Evolutionary conservation across 1,140 invertebrate genomes (phyloP).

Genomic region (Macrosteles quadrilineatus): DNA sequence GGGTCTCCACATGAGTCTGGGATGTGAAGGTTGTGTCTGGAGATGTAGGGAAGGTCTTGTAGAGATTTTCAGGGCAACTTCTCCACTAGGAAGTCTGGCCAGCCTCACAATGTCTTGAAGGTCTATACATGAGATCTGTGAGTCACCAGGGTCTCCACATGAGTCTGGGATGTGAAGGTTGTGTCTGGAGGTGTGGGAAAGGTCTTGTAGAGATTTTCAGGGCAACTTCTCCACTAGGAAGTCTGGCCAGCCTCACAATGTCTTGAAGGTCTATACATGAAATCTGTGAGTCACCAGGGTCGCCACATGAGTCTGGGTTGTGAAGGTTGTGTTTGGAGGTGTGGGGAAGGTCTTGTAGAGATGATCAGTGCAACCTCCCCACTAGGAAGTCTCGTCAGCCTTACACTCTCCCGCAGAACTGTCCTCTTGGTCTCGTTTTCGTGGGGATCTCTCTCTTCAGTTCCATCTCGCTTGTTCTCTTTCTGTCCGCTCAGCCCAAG

Average conservation of each 20-base stretch:
- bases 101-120: too few relatives aligned
- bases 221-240: conserved; percentile 9
- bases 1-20: too few relatives aligned
- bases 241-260: background rate
- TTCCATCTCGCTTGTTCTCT: background rate
- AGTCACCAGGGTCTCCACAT: conserved; percentile 21
- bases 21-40: too few relatives aligned
- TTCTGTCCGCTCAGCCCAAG: background rate
- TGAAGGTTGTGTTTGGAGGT: background rate
- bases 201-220: background rate
- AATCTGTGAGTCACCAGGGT: background rate
- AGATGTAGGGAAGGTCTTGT: too few relatives aligned
- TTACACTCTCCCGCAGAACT: background rate
- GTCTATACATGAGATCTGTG: too few relatives aligned
- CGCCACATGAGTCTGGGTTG: conserved; percentile 19
- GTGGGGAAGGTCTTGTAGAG: background rate
- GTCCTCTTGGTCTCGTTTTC: background rate
- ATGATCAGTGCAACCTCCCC: conserved; percentile 9
- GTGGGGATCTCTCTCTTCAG: background rate
- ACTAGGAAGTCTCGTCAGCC: conserved; percentile 6
- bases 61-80: too few relatives aligned
- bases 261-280: too few relatives aligned
- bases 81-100: too few relatives aligned
- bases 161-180: too few relatives aligned
- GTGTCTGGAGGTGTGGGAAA: background rate